A percentile compares a stretch with the other conserved stretches of the same genome.
phyloP scores from a whole-genome alignment of 2,888 invertebrate genomes.

The Epinotia demarniana region DNA sequence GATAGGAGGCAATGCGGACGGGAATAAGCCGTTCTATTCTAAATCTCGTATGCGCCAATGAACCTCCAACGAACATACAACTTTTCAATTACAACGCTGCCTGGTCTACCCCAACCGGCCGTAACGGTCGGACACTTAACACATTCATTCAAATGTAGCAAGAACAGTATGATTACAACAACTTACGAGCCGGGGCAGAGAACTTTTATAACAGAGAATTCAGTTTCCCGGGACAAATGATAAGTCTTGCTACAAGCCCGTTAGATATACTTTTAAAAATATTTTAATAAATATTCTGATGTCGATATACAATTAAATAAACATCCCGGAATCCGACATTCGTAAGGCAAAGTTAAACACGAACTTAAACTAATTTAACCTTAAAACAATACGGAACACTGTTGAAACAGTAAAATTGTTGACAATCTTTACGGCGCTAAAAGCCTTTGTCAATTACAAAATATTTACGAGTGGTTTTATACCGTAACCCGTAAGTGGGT shows the following conservation, averaged over 20 bases:
- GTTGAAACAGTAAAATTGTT: conserved; percentile 9
- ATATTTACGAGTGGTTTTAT: conserved; percentile 36
- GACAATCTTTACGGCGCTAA: conserved; percentile 19
- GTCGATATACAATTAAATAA: not conserved
- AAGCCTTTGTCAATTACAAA: conserved; percentile 43
- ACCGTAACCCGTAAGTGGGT: conserved; percentile 52
- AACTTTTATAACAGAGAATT: not conserved
- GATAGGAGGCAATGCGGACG: conserved; percentile 21
- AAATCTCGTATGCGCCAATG: conserved; percentile 21
- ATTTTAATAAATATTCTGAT: not conserved
- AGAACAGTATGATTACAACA: conserved; percentile 25
- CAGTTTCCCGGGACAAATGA: not conserved
- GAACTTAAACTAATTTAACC: not conserved
- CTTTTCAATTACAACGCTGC: conserved; percentile 18
- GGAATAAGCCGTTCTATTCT: conserved; percentile 1
- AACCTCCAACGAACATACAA: conserved; percentile 3
- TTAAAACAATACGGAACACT: conserved; percentile 7
- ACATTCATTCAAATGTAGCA: conserved; percentile 39
- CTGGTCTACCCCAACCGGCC: conserved; percentile 34
- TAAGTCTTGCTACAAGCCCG: not conserved
- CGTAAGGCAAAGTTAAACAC: not conserved
- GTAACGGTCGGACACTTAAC: conserved; percentile 40
- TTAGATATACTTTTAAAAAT: no score
- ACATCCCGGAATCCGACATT: not conserved
- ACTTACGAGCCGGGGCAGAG: conserved; percentile 2